Evolutionary conservation across 1,140 invertebrate genomes (phyloP).

Genomic region (Anoplolepis gracilipes): DNA sequence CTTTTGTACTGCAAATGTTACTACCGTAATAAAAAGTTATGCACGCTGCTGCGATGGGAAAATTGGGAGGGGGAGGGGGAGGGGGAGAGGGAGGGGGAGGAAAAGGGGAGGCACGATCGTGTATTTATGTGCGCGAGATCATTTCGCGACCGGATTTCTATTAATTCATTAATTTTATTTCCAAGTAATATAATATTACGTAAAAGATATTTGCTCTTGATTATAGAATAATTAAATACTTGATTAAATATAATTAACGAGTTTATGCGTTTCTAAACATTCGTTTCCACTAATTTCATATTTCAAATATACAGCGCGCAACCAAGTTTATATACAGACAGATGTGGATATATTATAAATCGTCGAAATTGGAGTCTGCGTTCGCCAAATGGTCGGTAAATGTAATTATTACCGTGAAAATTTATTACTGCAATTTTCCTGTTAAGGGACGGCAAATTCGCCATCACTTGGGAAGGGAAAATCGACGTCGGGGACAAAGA

Average conservation of each 20-base stretch:
- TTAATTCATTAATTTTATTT: slow-evolving; percentile 8
- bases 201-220: slow-evolving; percentile 10
- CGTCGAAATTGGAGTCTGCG: neutral
- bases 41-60: neutral
- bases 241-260: neutral
- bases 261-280: neutral
- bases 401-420: slow-evolving; percentile 4
- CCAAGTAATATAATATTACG: neutral
- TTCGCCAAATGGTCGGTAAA: neutral
- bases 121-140: slow-evolving; percentile 10
- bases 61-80: no score
- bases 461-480: neutral
- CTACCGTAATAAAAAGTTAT: slow-evolving; percentile 55
- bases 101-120: neutral
- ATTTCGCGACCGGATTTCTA: neutral
- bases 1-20: slow-evolving; percentile 57
- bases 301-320: neutral
- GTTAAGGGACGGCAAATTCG: neutral
- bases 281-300: neutral
- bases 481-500: slow-evolving; percentile 11
- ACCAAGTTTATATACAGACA: neutral
- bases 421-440: slow-evolving; percentile 6
- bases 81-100: no score
- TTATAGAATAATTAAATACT: neutral
- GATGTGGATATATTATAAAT: neutral